A percentile compares a stretch with the other conserved stretches of the same genome.
These are phyloP conservation scores for Noctua janthina DNA, from an alignment of 2,888 invertebrate genomes.

Conservation along the genomic window DNA sequence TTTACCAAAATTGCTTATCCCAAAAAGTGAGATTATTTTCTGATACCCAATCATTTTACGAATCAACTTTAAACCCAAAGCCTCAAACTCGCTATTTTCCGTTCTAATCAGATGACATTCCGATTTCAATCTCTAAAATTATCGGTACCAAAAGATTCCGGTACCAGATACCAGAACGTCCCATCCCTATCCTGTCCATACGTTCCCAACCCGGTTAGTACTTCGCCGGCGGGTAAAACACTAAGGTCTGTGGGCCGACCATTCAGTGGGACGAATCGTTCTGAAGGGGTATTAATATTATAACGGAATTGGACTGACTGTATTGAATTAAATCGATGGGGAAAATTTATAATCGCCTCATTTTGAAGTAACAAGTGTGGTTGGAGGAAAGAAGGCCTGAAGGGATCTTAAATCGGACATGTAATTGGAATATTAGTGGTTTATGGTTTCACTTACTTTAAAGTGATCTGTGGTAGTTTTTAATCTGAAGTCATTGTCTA, in stretches of 20 bases:
- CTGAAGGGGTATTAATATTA: constrained; percentile 69
- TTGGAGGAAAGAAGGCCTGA: constrained; percentile 25
- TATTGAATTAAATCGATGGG: constrained; percentile 65
- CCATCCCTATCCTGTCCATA: constrained; percentile 44
- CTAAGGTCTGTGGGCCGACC: constrained; percentile 70
- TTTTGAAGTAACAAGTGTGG: constrained; percentile 48
- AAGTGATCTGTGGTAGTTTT: not conserved
- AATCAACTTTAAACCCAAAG: not conserved
- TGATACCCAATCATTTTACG: not conserved
- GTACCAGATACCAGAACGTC: constrained; percentile 12
- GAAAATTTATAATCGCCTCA: constrained; percentile 56
- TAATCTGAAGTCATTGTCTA: not conserved
- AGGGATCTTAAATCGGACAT: constrained; percentile 9
- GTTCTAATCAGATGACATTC: not conserved
- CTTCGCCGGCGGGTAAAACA: constrained; percentile 60
- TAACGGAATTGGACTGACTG: constrained; percentile 64
- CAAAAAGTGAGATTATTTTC: not conserved
- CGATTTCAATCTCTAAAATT: not conserved
- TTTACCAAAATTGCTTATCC: not conserved
- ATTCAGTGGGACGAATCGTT: constrained; percentile 67
- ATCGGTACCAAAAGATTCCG: constrained; percentile 22
- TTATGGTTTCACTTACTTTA: not conserved
- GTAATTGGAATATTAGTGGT: constrained; percentile 28
- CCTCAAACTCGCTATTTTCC: not conserved
- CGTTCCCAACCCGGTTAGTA: constrained; percentile 65